Base-by-base conservation (phyloP, 2,113 vertebrate species). In the Candoia aspera region DNA sequence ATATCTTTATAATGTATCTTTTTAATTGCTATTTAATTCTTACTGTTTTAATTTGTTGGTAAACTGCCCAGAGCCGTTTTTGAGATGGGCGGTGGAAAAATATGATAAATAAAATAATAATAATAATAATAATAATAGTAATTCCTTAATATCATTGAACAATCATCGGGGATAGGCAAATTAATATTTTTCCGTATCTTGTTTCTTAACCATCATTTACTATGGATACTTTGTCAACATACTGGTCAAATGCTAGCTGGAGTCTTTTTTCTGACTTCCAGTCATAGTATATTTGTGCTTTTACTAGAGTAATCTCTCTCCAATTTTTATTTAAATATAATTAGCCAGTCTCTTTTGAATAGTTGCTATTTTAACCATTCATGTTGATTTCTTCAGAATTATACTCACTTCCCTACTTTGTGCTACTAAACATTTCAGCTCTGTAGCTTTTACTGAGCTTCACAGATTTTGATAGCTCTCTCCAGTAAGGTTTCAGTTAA, bases 401-500 rank as follows among this genome's bases (percentile, higher is more conserved):
- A 84, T 8, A 59, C 6, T 58, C 9, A 37, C 19, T 89, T 49
- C 29, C 53, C 12, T 55, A 26, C 42, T 85, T 54, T 86, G n/a
- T 33, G 10, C 26, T 21, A 23, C 60, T 68, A 89, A 55, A 29
- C 13, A 73, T 9, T 33, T 73, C 29, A 60, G 4, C 29, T 86
- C 33, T 24, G 12, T 55, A 21, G 54, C 59, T 91, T 86, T 86
- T 49, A 86, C 55, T 86, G 59, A 86, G 58, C 58, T 54, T 62
- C 21, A 91, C 29, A 10, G 10, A 86, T 84, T 83, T 88, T 84
- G 42, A 92, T 92, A 42, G 64, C 68, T 60, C 4, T 60, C 55
- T 64, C 42, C 86, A 87, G 42, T 64, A 79, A 91, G 53, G 33
- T 91, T 93, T 68, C 2, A 85, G n/a, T 55, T 92, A 92, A 62